Percentiles rank a stretch among this genome's conserved stretches.
Evolutionary conservation across 2,797 vertebrate species (phyloP).

Genomic region (Decapterus maruadsi): DNA sequence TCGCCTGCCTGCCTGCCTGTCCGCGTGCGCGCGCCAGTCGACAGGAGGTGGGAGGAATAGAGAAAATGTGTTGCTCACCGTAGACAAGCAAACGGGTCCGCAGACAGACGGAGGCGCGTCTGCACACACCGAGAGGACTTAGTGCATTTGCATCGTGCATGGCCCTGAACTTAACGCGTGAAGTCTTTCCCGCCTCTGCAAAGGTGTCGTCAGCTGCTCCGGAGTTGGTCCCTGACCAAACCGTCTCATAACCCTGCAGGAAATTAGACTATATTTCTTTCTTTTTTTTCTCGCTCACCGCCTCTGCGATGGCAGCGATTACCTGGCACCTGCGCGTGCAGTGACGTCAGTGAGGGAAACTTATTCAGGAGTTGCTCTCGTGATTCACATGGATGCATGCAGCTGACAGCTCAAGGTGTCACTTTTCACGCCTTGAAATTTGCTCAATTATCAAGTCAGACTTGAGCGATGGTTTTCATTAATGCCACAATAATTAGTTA

Average conservation of each 20-base stretch:
- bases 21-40: conserved; percentile 53
- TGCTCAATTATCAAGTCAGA: not conserved
- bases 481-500: no score
- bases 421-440: no score
- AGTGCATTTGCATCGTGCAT: conserved; percentile 67
- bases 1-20: conserved; percentile 13
- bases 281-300: not conserved
- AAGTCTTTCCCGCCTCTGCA: conserved; percentile 50
- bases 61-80: conserved; percentile 56
- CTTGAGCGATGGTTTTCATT: conserved; percentile 13
- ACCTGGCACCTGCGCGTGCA: conserved; percentile 77
- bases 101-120: conserved; percentile 69
- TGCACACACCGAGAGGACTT: conserved; percentile 36
- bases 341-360: conserved; percentile 75
- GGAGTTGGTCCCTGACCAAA: conserved; percentile 35
- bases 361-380: conserved; percentile 48
- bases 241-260: conserved; percentile 47
- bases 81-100: conserved; percentile 57
- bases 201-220: conserved; percentile 59
- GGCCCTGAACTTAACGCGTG: conserved; percentile 76
- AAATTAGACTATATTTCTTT: conserved; percentile 25
- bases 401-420: conserved; percentile 16
- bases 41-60: conserved; percentile 71
- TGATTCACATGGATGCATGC: conserved; percentile 29
- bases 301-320: conserved; percentile 32